These are phyloP conservation scores for Irena cyanogastra DNA, from an alignment of 2,113 vertebrate genomes.

Conservation along the genomic window DNA sequence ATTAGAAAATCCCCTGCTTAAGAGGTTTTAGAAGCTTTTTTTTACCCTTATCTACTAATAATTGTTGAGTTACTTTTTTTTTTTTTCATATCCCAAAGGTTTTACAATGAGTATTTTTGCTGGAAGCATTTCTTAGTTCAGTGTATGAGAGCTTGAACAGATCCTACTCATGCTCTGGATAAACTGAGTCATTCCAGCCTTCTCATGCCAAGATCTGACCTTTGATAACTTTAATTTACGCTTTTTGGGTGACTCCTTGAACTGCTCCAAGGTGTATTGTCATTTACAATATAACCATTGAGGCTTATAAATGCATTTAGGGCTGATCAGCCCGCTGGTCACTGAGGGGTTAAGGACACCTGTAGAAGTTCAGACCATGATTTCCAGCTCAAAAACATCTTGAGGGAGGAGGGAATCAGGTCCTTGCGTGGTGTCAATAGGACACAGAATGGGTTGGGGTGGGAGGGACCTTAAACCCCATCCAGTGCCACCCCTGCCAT, in stretches of 20 bases:
- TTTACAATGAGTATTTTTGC: neutral
- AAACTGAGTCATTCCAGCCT: neutral
- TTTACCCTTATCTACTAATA: neutral
- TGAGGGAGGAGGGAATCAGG: neutral
- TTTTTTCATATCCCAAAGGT: neutral
- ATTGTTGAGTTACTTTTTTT: neutral
- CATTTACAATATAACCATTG: neutral
- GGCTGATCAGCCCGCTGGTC: neutral
- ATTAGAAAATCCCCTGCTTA: neutral
- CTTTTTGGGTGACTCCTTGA: neutral
- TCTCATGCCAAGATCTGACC: neutral
- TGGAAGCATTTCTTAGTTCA: neutral
- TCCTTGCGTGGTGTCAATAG: accelerated
- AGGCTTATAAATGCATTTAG: neutral
- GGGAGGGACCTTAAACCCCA: neutral
- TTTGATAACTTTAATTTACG: neutral
- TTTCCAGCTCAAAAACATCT: neutral
- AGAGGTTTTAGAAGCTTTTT: neutral
- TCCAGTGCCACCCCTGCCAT: accelerated
- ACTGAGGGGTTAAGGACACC: neutral
- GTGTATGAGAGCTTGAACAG: neutral
- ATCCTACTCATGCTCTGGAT: neutral
- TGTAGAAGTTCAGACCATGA: neutral
- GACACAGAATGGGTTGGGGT: neutral
- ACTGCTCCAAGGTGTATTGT: neutral